Evolutionary conservation across 1,140 invertebrate genomes (phyloP), one percentile per base, ranked within the genome.

Genomic region (Marisa cornuarietis): DNA sequence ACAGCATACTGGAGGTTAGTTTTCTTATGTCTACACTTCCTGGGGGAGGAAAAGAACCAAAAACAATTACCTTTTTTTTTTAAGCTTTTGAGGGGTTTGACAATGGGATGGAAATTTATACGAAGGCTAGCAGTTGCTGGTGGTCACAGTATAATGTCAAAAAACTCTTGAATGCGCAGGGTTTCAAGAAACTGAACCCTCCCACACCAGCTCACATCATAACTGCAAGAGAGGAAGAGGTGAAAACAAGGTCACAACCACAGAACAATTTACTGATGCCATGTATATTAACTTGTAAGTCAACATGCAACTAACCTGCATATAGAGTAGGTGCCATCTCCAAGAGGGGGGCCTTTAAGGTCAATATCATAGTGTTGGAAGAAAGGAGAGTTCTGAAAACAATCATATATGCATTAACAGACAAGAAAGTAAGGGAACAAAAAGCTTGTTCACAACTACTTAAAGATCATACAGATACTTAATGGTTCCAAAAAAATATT

Each of bases 261-360:
- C 31, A 42, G 31, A 42, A 42, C 31, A 42, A 42, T 42, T 42
- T 42, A 42, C 31, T 42, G 31, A 6, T 42, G 0, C 31, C 31
- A 42, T 42, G 31, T 42, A 42, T 42, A 4, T 42, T 42, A 42
- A 42, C 31, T 42, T 42, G 24, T 42, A 65, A 42, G 31, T 42
- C 10, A 18, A 68, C 22, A 68, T n/a, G 11, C 26, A 11, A 68
- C 65, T 68, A 82, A 92, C 92, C 91, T 90, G 87, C 96, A 97
- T 0, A 98, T 94, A 6, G 96, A 96, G 90, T 95, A 98, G 69
- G 95, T 95, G 1, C 97, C 97, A 88, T 97, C 95, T 0, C 97
- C 97, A 0, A 98, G 90, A 18, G 95, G 92, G 9, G 93, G 93
- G 58, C 85, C 87, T 81, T 93, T 92, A 83, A 93, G 91, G 90